These are phyloP conservation scores for Dasysyrphus albostriatus DNA, from an alignment of 2,888 invertebrate genomes.

Conservation along the genomic window DNA sequence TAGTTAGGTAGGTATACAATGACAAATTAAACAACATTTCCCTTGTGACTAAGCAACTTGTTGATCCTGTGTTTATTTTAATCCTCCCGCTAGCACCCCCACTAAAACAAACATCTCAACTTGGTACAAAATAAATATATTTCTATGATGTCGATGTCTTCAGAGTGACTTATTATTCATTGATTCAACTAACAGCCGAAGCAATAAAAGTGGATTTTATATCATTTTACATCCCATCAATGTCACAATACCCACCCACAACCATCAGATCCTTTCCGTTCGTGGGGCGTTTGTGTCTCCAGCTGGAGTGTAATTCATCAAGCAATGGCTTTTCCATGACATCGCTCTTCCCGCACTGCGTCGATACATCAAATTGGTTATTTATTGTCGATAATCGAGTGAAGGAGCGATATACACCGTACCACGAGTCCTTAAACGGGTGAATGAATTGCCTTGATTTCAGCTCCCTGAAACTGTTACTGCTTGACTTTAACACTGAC, in stretches of 20 bases:
- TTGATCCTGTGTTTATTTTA: slow-evolving; percentile 46
- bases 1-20: slow-evolving; percentile 18
- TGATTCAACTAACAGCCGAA: slow-evolving; percentile 57
- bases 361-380: slow-evolving; percentile 59
- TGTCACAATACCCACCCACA: slow-evolving; percentile 24
- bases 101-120: slow-evolving; percentile 25
- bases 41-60: slow-evolving; percentile 48
- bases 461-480: background rate
- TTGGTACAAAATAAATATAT: slow-evolving; percentile 58
- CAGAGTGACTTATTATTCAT: slow-evolving; percentile 66
- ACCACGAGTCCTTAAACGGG: slow-evolving; percentile 21
- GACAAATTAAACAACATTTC: slow-evolving; percentile 42
- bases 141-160: slow-evolving; percentile 36
- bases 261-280: background rate
- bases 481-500: slow-evolving; percentile 11
- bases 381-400: slow-evolving; percentile 66
- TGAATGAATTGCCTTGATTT: slow-evolving; percentile 33
- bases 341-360: slow-evolving; percentile 13
- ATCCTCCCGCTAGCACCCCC: background rate
- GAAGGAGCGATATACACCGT: slow-evolving; percentile 36
- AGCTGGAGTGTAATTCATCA: slow-evolving; percentile 65
- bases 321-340: slow-evolving; percentile 25
- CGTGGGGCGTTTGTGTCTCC: slow-evolving; percentile 22
- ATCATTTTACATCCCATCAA: slow-evolving; percentile 49
- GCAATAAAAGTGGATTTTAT: slow-evolving; percentile 65